Base-by-base conservation (phyloP, 2,113 vertebrate species). In the Phyllostomus discolor region DNA sequence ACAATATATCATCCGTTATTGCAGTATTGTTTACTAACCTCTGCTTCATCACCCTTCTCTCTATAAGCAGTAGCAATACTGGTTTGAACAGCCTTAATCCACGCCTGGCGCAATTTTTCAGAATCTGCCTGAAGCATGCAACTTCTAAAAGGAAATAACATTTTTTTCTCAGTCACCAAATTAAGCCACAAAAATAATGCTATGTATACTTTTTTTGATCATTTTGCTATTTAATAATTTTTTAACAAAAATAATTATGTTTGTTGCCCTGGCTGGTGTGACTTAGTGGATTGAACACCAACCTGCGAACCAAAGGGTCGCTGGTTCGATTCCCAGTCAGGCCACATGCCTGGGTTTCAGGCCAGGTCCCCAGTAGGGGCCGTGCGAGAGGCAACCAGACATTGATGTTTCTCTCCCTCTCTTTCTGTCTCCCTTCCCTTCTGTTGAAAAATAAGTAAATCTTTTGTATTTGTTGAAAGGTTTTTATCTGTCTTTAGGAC, bases 61-160 rank as follows among this genome's bases (percentile, higher is more conserved):
- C 99, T 98, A 59, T 99, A 99, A n/a, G 99, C 99, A 4, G 99
- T 99, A 96, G 99, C 99, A 57, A 99, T 99, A 95, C 99, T 99
- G 98, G 99, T 99, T 98, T 99, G 99, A 88, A 99, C 99, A 33
- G 99, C 99, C 98, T 99, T 99, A 97, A 99, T 99, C 99, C 99
- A 99, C 0, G 99, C 99, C 97, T 99, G 99, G 22, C 99, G 98
- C 98, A 99, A 98, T 96, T 99, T 99, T 95, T 99, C 99, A 0
- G 99, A 99, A 98, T 99, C 99, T 7, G 99, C 99, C 98, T 99
- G 99, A 96, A 99, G 99, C 99, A 99, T 99, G 95, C 99, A 99
- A 98, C 99, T 99, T 98, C 99, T 99, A 98, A 52, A 95, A 94
- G 43, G 76, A 98, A 11, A 95, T 41, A 76, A 59, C 0, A 10